Evolutionary conservation across 2,113 vertebrate genomes (phyloP), one percentile per base, ranked within the genome.

Genomic region (Circaetus cinerascens): DNA sequence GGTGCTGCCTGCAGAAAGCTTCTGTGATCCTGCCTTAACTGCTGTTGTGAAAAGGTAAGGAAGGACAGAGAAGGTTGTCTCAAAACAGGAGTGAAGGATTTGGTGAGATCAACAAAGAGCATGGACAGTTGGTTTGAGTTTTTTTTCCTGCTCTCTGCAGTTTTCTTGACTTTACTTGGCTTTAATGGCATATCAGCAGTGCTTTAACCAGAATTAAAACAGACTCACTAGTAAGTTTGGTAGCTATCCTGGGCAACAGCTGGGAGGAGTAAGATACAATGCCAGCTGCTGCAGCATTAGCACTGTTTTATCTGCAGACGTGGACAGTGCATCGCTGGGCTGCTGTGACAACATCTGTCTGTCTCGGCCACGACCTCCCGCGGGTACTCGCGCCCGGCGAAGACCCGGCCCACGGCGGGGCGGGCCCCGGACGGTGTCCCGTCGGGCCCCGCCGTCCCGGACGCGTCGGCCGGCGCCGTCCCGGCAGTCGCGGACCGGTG

Each of bases 231-330:
- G 3, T 36, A 48, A 30, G n/a, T 43, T 29, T 60, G 55, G 50
- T 10, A 60, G 55, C 69, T 78, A 11, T 62, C 34, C 66, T 50
- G 76, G n/a, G 53, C 64, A 69, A 11, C 53, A 63, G 46, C 0
- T 38, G 40, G 25, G 59, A 60, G 50, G 72, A 48, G 14, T 0
- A 34, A 12, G 48, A n/a, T 12, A 15, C 26, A 12, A 15, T 0
- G 3, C 43, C 48, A 69, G 75, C 10, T 22, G 38, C 81, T 68
- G 81, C n/a, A 77, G 78, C 50, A 21, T 26, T 4, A 68, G 69
- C 69, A 56, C 55, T 0, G 0, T 38, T 66, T 45, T 51, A 25
- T 20, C 68, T n/a, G 34, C 8, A 55, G 21, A 41, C 1, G 1
- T 27, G 63, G 48, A 14, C 3, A 4, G 14, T 45, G 63, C 66